A percentile compares a stretch with the other conserved stretches of the same genome.
phyloP scores from a whole-genome alignment of 1,140 invertebrate species.

The Drosophila asahinai region DNA sequence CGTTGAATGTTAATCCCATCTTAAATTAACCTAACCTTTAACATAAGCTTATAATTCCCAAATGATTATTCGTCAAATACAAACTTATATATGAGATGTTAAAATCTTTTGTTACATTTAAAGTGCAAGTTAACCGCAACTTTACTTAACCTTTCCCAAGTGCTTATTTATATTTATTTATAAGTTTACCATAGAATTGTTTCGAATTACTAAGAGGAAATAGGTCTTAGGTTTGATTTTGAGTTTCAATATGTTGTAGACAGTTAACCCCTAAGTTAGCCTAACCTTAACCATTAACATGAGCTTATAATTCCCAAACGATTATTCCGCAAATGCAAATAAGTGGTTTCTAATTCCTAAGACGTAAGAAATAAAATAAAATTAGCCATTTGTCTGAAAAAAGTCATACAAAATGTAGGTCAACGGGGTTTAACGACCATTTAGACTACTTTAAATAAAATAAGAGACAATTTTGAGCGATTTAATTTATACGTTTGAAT shows the following conservation, averaged over 20 bases:
- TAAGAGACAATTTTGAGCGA: neutral
- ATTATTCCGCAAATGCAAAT: neutral
- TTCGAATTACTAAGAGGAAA: neutral
- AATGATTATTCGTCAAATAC: neutral
- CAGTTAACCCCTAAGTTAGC: neutral
- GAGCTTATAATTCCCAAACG: neutral
- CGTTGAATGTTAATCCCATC: neutral
- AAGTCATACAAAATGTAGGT: conserved; percentile 8
- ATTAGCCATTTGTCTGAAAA: neutral
- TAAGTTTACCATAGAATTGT: neutral
- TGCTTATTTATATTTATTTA: neutral
- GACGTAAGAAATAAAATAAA: too few relatives aligned
- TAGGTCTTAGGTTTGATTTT: too few relatives aligned
- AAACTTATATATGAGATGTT: neutral
- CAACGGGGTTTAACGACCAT: neutral
- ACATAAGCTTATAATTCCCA: neutral
- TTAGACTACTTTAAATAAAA: neutral
- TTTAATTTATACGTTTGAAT: neutral
- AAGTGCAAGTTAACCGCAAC: too few relatives aligned
- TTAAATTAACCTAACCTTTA: neutral
- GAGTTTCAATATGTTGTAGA: too few relatives aligned
- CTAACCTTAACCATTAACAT: too few relatives aligned
- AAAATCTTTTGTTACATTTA: neutral
- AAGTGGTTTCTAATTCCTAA: neutral
- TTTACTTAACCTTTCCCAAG: neutral